A percentile compares a stretch with the other conserved stretches of the same genome.
Evolutionary conservation across 2,113 vertebrate genomes (phyloP).

Genomic region (Mobula hypostoma): DNA sequence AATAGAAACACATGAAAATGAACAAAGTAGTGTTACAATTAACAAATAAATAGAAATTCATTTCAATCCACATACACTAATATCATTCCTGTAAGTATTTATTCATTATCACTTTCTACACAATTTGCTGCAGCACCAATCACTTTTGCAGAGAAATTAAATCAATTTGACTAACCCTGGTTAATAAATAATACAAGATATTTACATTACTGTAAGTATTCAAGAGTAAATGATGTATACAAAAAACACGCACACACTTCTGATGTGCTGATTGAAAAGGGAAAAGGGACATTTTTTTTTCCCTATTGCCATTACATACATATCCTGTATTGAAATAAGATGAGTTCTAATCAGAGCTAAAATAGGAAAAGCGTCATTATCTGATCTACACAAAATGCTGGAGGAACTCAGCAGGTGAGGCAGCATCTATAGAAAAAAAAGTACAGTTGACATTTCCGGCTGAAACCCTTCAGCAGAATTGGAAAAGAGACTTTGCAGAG

Average conservation of each 20-base stretch:
- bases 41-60: not conserved
- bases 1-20: slow-evolving; percentile 18
- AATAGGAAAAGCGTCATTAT: not conserved
- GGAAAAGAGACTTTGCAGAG: too few species aligned
- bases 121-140: not conserved
- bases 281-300: not conserved
- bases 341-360: not conserved
- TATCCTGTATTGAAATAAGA: not conserved
- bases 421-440: too few species aligned
- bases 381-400: not conserved
- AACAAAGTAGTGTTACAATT: not conserved
- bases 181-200: not conserved
- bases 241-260: not conserved
- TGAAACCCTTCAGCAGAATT: too few species aligned
- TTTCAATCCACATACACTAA: not conserved
- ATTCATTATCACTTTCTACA: not conserved
- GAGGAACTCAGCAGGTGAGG: too few species aligned
- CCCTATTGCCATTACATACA: not conserved
- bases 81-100: not conserved
- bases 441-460: too few species aligned
- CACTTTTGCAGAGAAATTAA: not conserved
- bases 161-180: not conserved
- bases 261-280: not conserved
- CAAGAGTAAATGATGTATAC: not conserved
- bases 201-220: not conserved